A percentile compares a stretch with the other conserved stretches of the same genome.
These are phyloP conservation scores for Caenorhabditis tropicalis DNA, from an alignment of 1,140 invertebrate species.

Conservation along the genomic window DNA sequence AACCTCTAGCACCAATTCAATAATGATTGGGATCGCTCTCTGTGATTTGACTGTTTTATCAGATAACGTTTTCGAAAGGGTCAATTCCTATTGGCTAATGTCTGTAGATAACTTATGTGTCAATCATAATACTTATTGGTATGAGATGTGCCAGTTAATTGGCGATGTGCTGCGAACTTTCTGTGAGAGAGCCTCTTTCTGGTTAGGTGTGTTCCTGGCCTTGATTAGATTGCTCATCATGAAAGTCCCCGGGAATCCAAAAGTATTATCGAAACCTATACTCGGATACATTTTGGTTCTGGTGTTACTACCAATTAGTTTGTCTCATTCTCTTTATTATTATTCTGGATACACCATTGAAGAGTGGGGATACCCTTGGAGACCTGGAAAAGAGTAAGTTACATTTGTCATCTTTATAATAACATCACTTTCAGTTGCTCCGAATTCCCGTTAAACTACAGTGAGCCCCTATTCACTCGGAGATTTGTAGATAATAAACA, in stretches of 20 bases:
- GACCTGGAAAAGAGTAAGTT: neutral
- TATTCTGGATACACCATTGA: neutral
- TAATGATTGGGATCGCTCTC: neutral
- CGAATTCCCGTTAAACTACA: neutral
- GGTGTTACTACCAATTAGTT: neutral
- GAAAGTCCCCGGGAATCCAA: neutral
- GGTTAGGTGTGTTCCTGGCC: neutral
- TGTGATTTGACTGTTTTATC: neutral
- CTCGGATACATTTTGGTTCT: neutral
- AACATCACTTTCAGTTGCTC: no score
- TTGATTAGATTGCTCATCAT: neutral
- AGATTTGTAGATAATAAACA: neutral
- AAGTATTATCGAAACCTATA: neutral
- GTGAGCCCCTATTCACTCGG: neutral
- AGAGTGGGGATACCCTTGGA: neutral
- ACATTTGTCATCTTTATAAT: no score
- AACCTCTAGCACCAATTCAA: neutral
- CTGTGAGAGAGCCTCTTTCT: neutral
- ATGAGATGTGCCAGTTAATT: neutral
- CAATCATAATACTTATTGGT: neutral
- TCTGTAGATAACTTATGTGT: neutral
- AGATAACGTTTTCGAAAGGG: neutral
- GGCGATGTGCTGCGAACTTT: neutral
- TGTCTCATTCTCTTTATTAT: neutral
- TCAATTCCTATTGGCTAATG: neutral